These are phyloP conservation scores for Psittacula derbiana DNA, from an alignment of 2,797 vertebrate species.

Conservation along the genomic window DNA sequence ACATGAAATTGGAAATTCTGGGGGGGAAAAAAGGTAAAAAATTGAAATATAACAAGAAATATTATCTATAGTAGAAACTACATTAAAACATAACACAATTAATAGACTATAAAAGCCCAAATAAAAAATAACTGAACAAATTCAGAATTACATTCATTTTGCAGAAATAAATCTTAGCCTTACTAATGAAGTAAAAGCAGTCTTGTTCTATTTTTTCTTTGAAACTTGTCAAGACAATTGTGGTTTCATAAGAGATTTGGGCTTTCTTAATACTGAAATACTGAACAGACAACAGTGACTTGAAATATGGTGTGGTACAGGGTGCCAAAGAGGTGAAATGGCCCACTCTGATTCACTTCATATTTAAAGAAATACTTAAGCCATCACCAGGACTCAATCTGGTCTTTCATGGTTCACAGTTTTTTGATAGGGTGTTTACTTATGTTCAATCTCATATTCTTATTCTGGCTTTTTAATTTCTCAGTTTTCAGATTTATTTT, in stretches of 20 bases:
- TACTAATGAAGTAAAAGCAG: background rate
- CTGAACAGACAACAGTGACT: background rate
- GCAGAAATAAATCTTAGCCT: background rate
- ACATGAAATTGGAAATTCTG: background rate
- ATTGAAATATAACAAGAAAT: background rate
- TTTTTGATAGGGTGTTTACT: background rate
- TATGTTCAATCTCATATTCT: background rate
- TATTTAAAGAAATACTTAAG: background rate
- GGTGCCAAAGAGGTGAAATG: background rate
- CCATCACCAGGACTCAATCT: background rate
- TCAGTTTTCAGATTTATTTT: background rate
- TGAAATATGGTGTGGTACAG: background rate
- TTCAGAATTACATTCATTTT: background rate
- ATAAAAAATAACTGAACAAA: background rate
- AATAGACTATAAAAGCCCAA: background rate
- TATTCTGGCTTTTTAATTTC: background rate
- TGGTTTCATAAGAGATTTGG: background rate
- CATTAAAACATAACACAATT: background rate
- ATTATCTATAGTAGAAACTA: background rate
- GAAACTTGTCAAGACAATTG: background rate
- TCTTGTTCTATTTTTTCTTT: background rate
- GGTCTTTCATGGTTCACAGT: background rate
- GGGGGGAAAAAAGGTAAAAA: background rate
- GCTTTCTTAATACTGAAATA: background rate
- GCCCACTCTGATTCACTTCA: background rate